Conservation (phyloP, 2,113 vertebrate genomes). For the Oryzias curvinotus region DNA sequence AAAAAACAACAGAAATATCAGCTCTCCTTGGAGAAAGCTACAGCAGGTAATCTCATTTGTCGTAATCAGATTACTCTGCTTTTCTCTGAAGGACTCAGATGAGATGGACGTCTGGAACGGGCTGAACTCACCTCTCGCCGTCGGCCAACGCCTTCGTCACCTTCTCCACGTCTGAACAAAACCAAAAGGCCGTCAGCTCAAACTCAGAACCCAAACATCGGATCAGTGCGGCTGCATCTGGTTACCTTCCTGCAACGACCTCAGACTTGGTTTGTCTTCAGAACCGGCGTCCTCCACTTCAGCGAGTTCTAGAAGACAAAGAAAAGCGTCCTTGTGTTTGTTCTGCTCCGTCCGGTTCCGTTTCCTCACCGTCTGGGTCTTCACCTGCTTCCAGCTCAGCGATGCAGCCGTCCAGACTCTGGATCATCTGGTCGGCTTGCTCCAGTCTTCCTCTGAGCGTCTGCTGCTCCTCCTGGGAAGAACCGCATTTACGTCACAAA, state of each 20-base stretch:
- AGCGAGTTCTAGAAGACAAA: conserved; percentile 63
- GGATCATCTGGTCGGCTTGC: conserved; percentile 62
- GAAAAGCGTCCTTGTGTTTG: neutral
- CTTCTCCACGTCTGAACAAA: conserved; percentile 51
- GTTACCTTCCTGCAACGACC: conserved; percentile 64
- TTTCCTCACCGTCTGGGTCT: neutral
- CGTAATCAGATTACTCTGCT: no score
- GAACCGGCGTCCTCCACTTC: conserved; percentile 53
- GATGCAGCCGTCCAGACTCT: conserved; percentile 68
- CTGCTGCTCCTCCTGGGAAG: conserved; percentile 63
- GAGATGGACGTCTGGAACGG: no score
- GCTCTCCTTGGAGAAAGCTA: no score
- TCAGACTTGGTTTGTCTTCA: conserved; percentile 53
- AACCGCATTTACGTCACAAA: neutral
- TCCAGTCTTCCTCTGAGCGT: conserved; percentile 54
- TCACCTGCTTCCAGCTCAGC: conserved; percentile 68
- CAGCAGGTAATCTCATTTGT: no score
- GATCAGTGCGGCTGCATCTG: rapidly evolving
- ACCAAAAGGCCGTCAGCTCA: neutral
- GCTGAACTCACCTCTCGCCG: conserved; percentile 55
- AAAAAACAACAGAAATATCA: no score
- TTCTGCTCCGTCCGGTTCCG: neutral
- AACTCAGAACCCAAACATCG: neutral
- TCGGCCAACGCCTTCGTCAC: conserved; percentile 48
- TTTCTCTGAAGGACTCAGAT: no score